Evolutionary conservation across 2,888 invertebrate species (phyloP), one percentile per base, ranked within the genome.

Genomic region (Macrophya alboannulata): DNA sequence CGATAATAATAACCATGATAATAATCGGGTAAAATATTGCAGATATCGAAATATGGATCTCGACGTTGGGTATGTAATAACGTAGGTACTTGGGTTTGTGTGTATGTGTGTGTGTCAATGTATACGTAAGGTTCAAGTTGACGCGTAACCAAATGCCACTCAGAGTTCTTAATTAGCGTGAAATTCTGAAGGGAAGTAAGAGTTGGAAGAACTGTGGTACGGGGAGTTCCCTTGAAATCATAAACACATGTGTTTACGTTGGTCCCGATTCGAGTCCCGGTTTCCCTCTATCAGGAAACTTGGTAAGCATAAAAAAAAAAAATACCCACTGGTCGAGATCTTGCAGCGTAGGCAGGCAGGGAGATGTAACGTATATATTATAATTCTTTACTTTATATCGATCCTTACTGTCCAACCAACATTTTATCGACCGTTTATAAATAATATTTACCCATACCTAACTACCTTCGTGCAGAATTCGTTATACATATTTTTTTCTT

Each of bases 121-220:
- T 17, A 17, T 51, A 31, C 15, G 17, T 48, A 31, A 8, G 77
- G 51, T 9, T 51, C 17, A 31, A 31, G 31, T 31, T 17, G 31
- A 48, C 55, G 51, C 51, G 51, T 77, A 77, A 77, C 51, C 31
- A 51, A 77, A 77, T 51, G 76, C 76, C 76, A 77, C 43, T 79
- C 79, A 40, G 51, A 83, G 83, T 83, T 83, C 83, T 83, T 68
- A 83, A 83, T 83, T 83, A 83, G 48, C 83, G 45, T 62, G 62
- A 81, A 81, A 81, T 81, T 43, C 62, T 65, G 81, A 31, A 10
- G 62, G 40, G 81, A 59, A 40, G 40, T 21, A 65, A 51, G 15
- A 37, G 17, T 40, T 31, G 12, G 40, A n/a, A 17, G 62, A 37
- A 2, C 12, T 65, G 43, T 51, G 40, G 21, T 37, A 40, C 40